Base-by-base conservation (phyloP, 35 echinoderm and acorn worm species). In the Heliocidaris tuberculata region DNA sequence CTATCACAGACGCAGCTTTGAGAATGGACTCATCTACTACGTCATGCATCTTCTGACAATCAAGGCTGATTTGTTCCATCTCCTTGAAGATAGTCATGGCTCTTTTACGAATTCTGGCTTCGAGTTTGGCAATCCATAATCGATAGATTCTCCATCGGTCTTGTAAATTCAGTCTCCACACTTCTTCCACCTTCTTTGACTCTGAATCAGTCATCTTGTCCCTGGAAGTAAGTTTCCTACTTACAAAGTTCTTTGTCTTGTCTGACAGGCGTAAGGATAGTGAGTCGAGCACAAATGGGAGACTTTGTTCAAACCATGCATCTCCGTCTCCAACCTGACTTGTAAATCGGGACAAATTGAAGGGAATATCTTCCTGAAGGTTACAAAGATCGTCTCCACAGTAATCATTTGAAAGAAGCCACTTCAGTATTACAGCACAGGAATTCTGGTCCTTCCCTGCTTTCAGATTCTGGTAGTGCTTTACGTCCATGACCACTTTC, bases 61-160 rank as follows among this genome's bases (percentile, higher is more conserved):
- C 48, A 47, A 31, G 93, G 17, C 59, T 27, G 29, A 94, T 89
- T 17, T 92, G 47, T 9, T 92, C 94, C 60, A 48, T 93, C 54
- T 70, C 48, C 24, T 35, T 50, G 17, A 60, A 95, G 17, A 93
- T 59, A 13, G 27, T 30, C 48, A 54, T 30, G 50, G 47, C n/a
- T 92, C 92, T 49, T 49, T 94, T 47, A 56, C 92, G 8, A 30
- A 9, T 13, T 49, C 88, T 42, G 30, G 27, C 50, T 48, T 93
- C 50, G 16, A 95, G 97, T 29, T 90, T 32, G 12, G 31, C 21
- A 30, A 95, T 27, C 98, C 98, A 99, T 31, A 95, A 94, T 50
- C 94, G 94, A 88, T 99, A 99, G 5, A 99, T 71, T 30, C 90
- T 59, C 98, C 98, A 99, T 85, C 95, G 32, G n/a, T 95, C 60